Evolutionary conservation across 2,113 vertebrate genomes (phyloP), one percentile per base, ranked within the genome.

Genomic region (Mirza zaza): DNA sequence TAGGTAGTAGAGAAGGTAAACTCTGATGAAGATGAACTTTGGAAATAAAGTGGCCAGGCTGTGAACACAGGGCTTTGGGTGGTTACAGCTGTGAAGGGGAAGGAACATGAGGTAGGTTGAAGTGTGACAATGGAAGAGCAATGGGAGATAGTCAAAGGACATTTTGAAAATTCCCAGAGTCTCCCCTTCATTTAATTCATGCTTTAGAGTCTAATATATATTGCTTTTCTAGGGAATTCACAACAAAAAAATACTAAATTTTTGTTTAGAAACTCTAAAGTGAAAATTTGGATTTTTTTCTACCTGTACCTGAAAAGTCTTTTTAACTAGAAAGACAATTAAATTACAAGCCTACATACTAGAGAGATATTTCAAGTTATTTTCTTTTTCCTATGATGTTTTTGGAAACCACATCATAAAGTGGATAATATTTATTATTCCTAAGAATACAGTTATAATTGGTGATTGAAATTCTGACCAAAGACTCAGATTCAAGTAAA

Each of bases 251-350:
- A 52, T 70, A 96, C 11, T 42, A 90, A 42, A 18, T 82, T 97
- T 96, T 93, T 91, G 42, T 77, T 82, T 94, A 95, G 65, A 39
- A 61, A 79, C 27, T 55, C 59, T 75, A 34, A 63, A 84, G 25
- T 84, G 68, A 91, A 57, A 93, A 36, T 97, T 89, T 95, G 21
- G 70, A 79, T 71, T 92, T 92, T 7, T 7, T 39, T 79, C 29
- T 21, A 55, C 39, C 65, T 76, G 57, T 67, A 14, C 42, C n/a
- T 96, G 34, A 75, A 83, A 95, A 77, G 18, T 65, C 87, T 94
- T 91, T 87, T 87, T n/a, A 94, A 87, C 15, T 50, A 91, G 76
- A 94, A 93, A 95, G 52, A 42, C 63, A 65, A 84, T 81, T 36
- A 87, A 82, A 85, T 95, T 59, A 55, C 2, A 81, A 39, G 71